Conservation (phyloP, 2,113 vertebrate genomes). For the Poeciliopsis turrubarensis region DNA sequence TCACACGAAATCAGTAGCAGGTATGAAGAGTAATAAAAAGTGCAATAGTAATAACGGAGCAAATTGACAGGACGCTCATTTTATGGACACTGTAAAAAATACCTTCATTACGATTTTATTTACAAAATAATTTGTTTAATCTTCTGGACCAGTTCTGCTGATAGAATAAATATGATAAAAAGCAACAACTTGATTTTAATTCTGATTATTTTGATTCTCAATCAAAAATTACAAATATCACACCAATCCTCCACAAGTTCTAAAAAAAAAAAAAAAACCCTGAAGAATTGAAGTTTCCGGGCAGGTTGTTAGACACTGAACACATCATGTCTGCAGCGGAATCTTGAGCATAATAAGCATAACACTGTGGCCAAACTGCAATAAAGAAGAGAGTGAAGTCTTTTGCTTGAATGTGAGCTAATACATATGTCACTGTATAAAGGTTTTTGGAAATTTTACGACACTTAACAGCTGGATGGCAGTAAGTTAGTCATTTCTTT, state of each 20-base stretch:
- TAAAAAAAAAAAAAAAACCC: too few relatives aligned
- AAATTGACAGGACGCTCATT: background rate
- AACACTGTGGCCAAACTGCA: too few relatives aligned
- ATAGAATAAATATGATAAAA: background rate
- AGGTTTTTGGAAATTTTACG: background rate
- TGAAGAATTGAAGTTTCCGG: too few relatives aligned
- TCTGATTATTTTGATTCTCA: too few relatives aligned
- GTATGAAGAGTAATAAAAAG: background rate
- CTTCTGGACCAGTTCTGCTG: background rate
- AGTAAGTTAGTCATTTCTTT: background rate
- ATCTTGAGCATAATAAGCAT: too few relatives aligned
- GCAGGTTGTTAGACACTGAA: too few relatives aligned
- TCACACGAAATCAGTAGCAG: background rate
- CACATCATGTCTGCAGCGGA: too few relatives aligned
- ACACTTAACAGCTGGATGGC: background rate
- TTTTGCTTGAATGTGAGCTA: too few relatives aligned
- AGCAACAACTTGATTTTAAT: background rate
- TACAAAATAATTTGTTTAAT: background rate
- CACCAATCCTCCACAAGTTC: too few relatives aligned
- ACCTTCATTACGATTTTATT: background rate
- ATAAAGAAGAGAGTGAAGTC: too few relatives aligned
- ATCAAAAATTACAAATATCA: too few relatives aligned
- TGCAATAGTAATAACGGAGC: background rate
- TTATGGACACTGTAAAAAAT: background rate
- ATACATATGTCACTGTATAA: background rate